Evolutionary conservation across 1,140 invertebrate genomes (phyloP), one percentile per base, ranked within the genome.

Genomic region (Battus philenor): DNA sequence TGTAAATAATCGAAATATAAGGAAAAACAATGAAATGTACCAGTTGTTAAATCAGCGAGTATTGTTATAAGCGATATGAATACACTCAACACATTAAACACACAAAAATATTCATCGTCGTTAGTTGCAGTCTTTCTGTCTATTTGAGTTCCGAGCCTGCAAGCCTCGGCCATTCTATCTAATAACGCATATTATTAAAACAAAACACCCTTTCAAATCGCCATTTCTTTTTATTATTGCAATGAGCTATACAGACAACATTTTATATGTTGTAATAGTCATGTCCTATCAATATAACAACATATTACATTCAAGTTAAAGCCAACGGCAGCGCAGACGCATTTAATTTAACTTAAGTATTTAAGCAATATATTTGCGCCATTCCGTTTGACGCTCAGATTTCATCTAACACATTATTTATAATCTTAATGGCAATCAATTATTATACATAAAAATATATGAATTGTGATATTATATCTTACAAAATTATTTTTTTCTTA

Each of bases 21-120:
- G 20, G 4, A 29, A 15, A 27, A n/a, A 30, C 0, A 48, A 24
- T 31, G 18, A 30, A 12, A 58, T 60, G 13, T 36, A 84, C 80
- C 80, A 60, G 80, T 85, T 24, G 80, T 79, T 41, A 81, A 68
- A 67, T 85, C 80, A 1, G 80, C 80, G 48, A 85, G 67, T 51
- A 85, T 82, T 13, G 76, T 75, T 22, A 85, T 72, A 36, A 85
- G 64, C 11, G 80, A 82, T 65, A 85, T 79, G 63, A 85, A 85
- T 20, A 85, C 76, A 68, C 80, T 79, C 18, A 85, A 62, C 50
- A 82, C 78, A 62, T 77, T 78, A 32, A 82, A 66, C 49, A 81
- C 62, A 72, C 76, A 77, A 67, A 72, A 77, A 54, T 74, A 81
- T 61, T 85, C 80, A 51, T 85, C 70, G 47, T 74, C 67, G 51